Evolutionary conservation across 2,113 vertebrate species (phyloP).

Genomic region (Pseudopipra pipra): DNA sequence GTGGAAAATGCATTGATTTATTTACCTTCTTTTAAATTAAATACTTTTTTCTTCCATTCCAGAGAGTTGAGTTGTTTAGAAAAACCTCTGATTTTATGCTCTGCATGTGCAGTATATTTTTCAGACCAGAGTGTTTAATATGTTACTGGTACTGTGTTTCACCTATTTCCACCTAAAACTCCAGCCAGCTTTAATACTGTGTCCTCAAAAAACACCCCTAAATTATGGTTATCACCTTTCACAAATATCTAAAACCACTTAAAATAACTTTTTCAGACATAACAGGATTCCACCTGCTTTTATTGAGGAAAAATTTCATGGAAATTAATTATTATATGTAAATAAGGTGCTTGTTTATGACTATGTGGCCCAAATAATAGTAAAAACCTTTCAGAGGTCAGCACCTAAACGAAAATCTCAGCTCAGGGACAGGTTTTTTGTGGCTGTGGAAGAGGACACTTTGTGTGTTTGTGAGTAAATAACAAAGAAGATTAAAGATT

Average conservation of each 20-base stretch:
- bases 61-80: not conserved
- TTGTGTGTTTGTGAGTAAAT: not conserved
- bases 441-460: not conserved
- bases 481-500: not conserved
- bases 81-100: not conserved
- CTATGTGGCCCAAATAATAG: not conserved
- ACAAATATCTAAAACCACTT: not conserved
- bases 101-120: not conserved
- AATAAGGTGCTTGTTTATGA: not conserved
- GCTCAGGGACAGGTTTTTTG: not conserved
- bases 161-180: not conserved
- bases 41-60: not conserved
- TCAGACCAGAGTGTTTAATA: not conserved
- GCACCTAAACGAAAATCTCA: not conserved
- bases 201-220: not conserved
- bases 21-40: not conserved
- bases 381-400: not conserved
- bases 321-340: not conserved
- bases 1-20: not conserved
- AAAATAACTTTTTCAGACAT: not conserved
- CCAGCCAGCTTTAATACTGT: not conserved
- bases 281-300: not conserved
- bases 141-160: not conserved
- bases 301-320: not conserved
- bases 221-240: not conserved